These are phyloP conservation scores for Cyprinella venusta DNA, from an alignment of 2,797 vertebrate species.

Conservation along the genomic window DNA sequence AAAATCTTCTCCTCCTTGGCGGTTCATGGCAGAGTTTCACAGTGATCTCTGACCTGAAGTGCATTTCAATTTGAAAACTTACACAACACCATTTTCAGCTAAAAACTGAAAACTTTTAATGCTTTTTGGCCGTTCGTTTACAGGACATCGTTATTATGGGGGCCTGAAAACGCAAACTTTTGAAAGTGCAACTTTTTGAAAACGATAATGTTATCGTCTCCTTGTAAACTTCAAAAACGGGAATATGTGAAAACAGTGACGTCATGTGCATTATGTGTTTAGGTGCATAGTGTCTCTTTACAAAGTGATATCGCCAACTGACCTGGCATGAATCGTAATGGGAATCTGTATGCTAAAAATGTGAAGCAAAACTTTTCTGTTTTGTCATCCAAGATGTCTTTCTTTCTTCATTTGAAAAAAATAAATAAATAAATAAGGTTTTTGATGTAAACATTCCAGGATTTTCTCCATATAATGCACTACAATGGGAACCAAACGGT, in stretches of 20 bases:
- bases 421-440: too few species aligned
- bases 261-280: background rate
- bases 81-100: background rate
- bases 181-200: background rate
- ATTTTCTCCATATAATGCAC: too few species aligned
- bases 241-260: background rate
- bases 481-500: too few species aligned
- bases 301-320: background rate
- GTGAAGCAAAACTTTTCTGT: background rate
- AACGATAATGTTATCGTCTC: background rate
- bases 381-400: background rate
- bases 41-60: conserved; percentile 34
- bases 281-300: background rate
- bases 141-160: background rate
- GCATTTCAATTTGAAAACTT: conserved; percentile 20
- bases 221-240: background rate
- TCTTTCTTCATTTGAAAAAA: too few species aligned
- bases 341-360: background rate
- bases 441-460: too few species aligned
- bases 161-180: background rate
- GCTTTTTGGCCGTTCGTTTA: background rate
- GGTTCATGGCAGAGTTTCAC: conserved; percentile 11
- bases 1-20: conserved; percentile 1
- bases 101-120: background rate
- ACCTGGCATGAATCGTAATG: background rate